These are phyloP conservation scores for Meghimatium bilineatum DNA, from an alignment of 2,888 invertebrate genomes.

Conservation along the genomic window DNA sequence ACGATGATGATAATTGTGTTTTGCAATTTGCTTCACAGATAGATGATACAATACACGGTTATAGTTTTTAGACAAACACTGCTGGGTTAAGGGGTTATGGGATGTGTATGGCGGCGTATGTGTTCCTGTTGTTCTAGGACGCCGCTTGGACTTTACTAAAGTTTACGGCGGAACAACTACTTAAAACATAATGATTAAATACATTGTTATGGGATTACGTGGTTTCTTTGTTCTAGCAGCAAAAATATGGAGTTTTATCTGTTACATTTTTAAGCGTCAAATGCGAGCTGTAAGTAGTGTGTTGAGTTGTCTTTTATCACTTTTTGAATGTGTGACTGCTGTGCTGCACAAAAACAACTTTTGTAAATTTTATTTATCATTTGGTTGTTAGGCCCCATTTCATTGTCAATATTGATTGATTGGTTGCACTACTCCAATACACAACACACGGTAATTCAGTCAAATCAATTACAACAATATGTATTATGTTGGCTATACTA, in stretches of 20 bases:
- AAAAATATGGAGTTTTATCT: slow-evolving; percentile 98
- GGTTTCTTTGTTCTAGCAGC: slow-evolving; percentile 97
- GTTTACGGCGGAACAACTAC: slow-evolving; percentile 2
- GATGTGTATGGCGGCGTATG: slow-evolving; percentile 68
- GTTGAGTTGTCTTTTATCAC: no score
- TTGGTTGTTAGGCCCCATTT: no score
- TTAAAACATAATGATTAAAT: slow-evolving; percentile 88
- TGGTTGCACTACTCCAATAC: no score
- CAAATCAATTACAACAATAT: no score
- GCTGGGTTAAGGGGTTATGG: slow-evolving; percentile 59
- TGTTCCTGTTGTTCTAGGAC: slow-evolving; percentile 21
- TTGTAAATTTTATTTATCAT: no score
- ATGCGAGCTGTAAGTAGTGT: slow-evolving; percentile 94
- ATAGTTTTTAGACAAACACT: neutral
- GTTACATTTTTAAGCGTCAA: slow-evolving; percentile 97
- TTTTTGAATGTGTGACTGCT: no score
- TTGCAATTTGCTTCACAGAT: no score
- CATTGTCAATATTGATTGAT: no score
- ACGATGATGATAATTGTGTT: no score
- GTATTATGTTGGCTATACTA: no score
- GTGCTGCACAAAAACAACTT: no score
- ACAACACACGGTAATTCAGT: no score
- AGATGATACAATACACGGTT: neutral
- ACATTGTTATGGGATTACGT: slow-evolving; percentile 98
- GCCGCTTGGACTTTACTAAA: neutral